phyloP scores from a whole-genome alignment of 1,140 invertebrate genomes.

The Stenopsyche tienmushanensis region DNA sequence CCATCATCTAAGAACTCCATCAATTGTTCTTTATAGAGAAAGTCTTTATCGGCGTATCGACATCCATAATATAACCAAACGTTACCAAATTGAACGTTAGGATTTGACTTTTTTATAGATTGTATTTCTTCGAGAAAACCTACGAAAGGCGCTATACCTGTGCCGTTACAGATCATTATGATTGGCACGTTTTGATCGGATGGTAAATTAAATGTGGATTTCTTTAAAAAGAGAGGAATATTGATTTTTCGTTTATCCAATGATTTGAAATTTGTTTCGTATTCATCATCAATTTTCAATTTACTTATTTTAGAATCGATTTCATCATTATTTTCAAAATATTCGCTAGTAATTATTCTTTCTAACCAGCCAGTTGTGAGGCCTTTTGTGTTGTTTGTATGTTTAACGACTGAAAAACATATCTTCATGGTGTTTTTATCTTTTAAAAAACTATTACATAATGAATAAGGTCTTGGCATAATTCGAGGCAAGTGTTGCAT shows the following conservation, averaged over 20 bases:
- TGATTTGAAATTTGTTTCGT: not conserved
- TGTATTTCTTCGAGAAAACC: slow-evolving; percentile 63
- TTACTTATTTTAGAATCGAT: not conserved
- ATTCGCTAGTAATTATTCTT: slow-evolving; percentile 5
- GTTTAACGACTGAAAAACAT: slow-evolving; percentile 67
- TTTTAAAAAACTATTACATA: slow-evolving; percentile 65
- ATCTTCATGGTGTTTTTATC: slow-evolving; percentile 58
- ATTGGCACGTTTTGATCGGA: slow-evolving; percentile 59
- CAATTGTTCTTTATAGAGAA: slow-evolving; percentile 62
- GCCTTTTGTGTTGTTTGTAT: slow-evolving; percentile 59
- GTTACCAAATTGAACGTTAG: slow-evolving; percentile 47
- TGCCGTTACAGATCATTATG: slow-evolving; percentile 80
- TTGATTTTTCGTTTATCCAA: not conserved
- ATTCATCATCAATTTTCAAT: not conserved
- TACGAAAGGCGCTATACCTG: slow-evolving; percentile 79
- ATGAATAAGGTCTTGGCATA: slow-evolving; percentile 77
- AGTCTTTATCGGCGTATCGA: slow-evolving; percentile 66
- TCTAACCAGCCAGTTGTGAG: slow-evolving; percentile 69
- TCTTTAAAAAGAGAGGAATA: slow-evolving; percentile 65
- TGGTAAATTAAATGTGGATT: slow-evolving; percentile 60
- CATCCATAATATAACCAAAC: slow-evolving; percentile 76
- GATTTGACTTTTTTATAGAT: slow-evolving; percentile 43
- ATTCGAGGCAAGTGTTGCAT: slow-evolving; percentile 73
- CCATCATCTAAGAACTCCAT: slow-evolving; percentile 37
- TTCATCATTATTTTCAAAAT: not conserved